Base-by-base conservation (phyloP, 2,113 vertebrate genomes). In the Pseudois nayaur region DNA sequence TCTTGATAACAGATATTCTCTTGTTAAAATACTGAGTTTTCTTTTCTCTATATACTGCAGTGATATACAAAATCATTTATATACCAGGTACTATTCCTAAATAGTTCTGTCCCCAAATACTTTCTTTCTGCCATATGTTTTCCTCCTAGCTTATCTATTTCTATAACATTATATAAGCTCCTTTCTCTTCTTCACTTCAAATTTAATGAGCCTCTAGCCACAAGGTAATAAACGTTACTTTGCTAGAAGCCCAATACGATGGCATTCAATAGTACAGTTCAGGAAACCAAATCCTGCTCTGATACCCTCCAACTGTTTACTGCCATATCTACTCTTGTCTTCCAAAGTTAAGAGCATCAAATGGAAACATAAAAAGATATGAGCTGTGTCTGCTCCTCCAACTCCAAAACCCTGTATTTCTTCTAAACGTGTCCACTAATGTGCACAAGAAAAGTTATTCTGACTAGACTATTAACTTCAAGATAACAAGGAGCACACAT, bases 101-200 rank as follows among this genome's bases (percentile, higher is more conserved):
- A 95, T 29, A 76, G 45, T 59, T 87, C 36, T 88, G 11, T 55
- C 87, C 12, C 50, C 48, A 88, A 84, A 87, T 78, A 83, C 50
- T 59, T 93, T 92, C 82, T 89, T 93, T 94, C 43, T 86, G 29
- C 59, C 23, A 14, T 87, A 40, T 50, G 19, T 60, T 89, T 95
- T 89, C 64, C 55, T 89, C 52, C 40, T 48, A 55, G 16, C 54
- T 93, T 64, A 82, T 11, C 45, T 94, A 60, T 79, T 94, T 92
- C 52, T 48, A 78, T 71, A 81, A 95, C 76, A 79, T 95, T 78
- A 94, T 79, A 76, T 55, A 29, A 79, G 71, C 52, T 92, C 57
- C 94, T 71, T 94, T 97, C 7, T 91, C 71, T 81, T 79, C 59
- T 92, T 87, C 60, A 92, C 43, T 90, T 94, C 76, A 95, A 86